These are phyloP conservation scores for Aurelia coerulea DNA, from an alignment of 30 jellyfish, hydroid and myxozoan genomes.

Conservation along the genomic window DNA sequence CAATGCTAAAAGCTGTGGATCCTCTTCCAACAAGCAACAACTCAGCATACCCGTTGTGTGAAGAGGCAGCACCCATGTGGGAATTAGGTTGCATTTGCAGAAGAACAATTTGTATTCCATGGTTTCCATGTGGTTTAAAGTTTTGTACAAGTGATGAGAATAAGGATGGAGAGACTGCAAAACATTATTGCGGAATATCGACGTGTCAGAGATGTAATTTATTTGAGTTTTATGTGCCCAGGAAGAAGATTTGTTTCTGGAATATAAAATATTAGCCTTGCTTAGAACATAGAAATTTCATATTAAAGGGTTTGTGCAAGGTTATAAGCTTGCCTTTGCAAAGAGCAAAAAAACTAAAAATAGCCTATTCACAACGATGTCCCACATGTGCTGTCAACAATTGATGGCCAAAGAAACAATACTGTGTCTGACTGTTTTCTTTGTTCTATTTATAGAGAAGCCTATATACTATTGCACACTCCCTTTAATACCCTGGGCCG, in stretches of 20 bases:
- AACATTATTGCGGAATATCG: conserved; percentile 14
- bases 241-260: conserved; percentile 62
- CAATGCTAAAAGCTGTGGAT: neutral
- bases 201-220: conserved; percentile 42
- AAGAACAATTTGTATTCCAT: conserved; percentile 33
- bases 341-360: no score
- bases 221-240: conserved; percentile 48
- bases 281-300: no score
- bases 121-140: conserved; percentile 51
- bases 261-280: neutral
- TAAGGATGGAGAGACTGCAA: neutral
- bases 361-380: no score
- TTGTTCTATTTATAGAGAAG: no score
- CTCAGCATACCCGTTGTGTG: conserved; percentile 53
- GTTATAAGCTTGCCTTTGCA: no score
- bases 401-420: no score
- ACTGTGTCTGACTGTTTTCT: no score
- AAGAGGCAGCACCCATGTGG: conserved; percentile 69
- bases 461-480: no score
- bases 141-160: conserved; percentile 11
- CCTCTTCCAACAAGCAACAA: conserved; percentile 39
- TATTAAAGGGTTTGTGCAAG: no score
- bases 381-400: no score
- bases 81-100: conserved; percentile 66
- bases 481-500: no score